Percentiles rank a stretch among this genome's conserved stretches.
Evolutionary conservation across 2,888 invertebrate species (phyloP).

Genomic region (Microplitis deprimator): DNA sequence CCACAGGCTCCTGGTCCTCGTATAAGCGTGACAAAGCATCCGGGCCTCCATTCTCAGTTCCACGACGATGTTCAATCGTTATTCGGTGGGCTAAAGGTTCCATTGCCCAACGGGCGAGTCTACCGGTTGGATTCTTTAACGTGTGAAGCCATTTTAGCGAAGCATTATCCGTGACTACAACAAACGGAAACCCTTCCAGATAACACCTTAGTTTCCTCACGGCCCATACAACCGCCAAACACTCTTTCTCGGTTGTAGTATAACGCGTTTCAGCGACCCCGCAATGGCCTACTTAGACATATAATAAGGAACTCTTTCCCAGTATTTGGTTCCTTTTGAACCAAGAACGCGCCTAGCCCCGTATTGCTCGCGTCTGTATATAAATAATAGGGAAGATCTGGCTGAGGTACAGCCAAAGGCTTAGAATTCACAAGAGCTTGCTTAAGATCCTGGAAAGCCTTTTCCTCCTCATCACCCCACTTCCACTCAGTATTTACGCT

Average conservation of each 20-base stretch:
- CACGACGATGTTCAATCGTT: neutral
- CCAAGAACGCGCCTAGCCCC: neutral
- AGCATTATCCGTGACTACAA: slow-evolving; percentile 51
- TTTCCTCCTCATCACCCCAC: neutral
- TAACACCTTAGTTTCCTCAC: neutral
- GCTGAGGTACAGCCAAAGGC: no score
- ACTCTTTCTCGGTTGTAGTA: neutral
- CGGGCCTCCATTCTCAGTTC: neutral
- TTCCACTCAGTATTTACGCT: neutral
- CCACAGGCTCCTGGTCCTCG: neutral
- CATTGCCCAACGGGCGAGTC: slow-evolving; percentile 19
- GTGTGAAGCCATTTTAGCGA: slow-evolving; percentile 42
- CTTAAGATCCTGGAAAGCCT: neutral
- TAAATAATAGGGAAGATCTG: no score
- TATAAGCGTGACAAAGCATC: neutral
- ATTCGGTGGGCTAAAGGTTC: slow-evolving; percentile 3
- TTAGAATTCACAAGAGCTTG: no score
- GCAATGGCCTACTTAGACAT: neutral
- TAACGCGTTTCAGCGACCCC: neutral
- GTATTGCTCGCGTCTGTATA: no score
- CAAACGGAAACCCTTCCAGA: slow-evolving; percentile 31
- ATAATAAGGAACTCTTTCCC: slow-evolving; percentile 9
- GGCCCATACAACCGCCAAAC: no score
- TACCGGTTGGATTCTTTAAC: slow-evolving; percentile 27
- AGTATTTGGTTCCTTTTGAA: slow-evolving; percentile 38